These are phyloP conservation scores for Tachypleus tridentatus DNA, from an alignment of 1,140 invertebrate genomes.

Conservation along the genomic window DNA sequence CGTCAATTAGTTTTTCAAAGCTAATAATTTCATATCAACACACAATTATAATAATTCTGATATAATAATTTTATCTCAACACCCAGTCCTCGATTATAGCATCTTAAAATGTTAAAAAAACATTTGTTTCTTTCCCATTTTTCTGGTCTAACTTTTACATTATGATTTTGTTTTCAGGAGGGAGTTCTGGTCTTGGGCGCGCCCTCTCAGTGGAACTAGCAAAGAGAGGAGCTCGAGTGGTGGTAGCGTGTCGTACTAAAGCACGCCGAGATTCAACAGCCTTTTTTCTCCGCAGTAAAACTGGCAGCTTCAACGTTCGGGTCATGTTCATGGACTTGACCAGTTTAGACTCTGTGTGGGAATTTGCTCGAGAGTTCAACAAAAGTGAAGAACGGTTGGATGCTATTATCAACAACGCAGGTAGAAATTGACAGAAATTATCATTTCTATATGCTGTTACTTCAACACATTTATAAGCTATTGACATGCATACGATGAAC, in stretches of 20 bases:
- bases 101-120: too few relatives aligned
- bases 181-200: constrained; percentile 32
- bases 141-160: too few relatives aligned
- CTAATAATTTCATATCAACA: too few relatives aligned
- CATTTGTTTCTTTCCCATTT: too few relatives aligned
- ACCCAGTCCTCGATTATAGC: too few relatives aligned
- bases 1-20: too few relatives aligned
- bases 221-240: constrained; percentile 47
- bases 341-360: constrained; percentile 51
- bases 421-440: constrained; percentile 25
- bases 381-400: constrained; percentile 49
- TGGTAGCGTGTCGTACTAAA: constrained; percentile 53
- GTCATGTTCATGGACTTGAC: constrained; percentile 54
- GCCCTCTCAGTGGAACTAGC: constrained; percentile 31
- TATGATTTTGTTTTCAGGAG: constrained; percentile 25
- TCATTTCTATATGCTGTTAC: too few relatives aligned
- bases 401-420: constrained; percentile 64
- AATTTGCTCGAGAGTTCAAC: constrained; percentile 51
- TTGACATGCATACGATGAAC: too few relatives aligned
- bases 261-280: constrained; percentile 32
- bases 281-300: constrained; percentile 30
- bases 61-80: too few relatives aligned
- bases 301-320: constrained; percentile 29
- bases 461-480: too few relatives aligned
- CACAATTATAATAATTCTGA: too few relatives aligned